Evolutionary conservation across 2,888 invertebrate species (phyloP).

Genomic region (Drosophila nr. perissopoda): DNA sequence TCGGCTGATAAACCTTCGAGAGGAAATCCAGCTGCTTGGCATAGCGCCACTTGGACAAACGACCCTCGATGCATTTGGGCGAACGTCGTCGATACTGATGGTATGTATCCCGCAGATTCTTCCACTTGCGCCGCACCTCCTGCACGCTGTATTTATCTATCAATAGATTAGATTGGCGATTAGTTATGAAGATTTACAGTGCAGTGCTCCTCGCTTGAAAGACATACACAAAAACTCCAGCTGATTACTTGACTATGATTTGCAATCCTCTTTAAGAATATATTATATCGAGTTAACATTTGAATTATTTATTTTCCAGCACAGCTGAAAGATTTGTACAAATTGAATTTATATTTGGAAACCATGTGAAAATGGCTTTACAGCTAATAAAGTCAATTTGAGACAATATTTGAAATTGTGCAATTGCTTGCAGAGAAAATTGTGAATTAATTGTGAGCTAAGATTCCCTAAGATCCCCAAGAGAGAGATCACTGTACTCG

Average conservation of each 20-base stretch:
- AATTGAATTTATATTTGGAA: background rate
- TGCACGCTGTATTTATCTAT: conserved; percentile 75
- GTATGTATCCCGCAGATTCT: conserved; percentile 83
- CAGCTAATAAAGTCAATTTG: background rate
- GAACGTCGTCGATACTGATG: conserved; percentile 83
- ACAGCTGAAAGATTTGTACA: background rate
- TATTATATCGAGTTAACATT: background rate
- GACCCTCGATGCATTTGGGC: conserved; percentile 76
- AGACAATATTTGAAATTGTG: background rate
- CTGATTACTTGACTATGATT: background rate
- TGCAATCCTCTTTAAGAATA: background rate
- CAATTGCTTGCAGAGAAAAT: background rate
- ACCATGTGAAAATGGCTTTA: background rate
- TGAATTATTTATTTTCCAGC: background rate
- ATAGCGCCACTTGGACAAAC: conserved; percentile 83
- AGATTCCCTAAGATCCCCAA: background rate
- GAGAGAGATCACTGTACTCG: conserved; percentile 6
- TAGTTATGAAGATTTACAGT: background rate
- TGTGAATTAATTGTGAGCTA: background rate
- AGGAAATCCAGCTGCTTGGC: conserved; percentile 81
- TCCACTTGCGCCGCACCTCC: conserved; percentile 84
- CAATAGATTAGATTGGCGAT: background rate
- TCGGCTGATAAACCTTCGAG: conserved; percentile 82
- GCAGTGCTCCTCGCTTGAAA: background rate
- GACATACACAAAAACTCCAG: background rate